Evolutionary conservation across 2,888 invertebrate species (phyloP), one percentile per base, ranked within the genome.

Genomic region (Myathropa florea): DNA sequence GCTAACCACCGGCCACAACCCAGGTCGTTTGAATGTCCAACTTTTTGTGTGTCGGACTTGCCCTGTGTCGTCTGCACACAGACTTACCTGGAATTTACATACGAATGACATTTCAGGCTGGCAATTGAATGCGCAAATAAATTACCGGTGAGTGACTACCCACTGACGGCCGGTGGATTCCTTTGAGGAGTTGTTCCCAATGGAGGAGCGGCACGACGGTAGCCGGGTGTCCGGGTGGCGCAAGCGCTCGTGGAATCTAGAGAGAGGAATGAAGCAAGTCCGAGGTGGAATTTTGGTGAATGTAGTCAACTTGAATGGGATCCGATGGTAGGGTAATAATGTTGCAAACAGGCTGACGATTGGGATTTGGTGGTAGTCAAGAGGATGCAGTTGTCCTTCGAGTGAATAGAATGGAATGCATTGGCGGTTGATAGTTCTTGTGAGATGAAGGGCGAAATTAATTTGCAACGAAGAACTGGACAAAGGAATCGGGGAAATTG

Each of bases 51-150:
- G 53, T n/a, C 23, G 36, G 26, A 57, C 12, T 39, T 64, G 57
- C 28, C 24, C 60, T 59, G 12, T 60, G 61, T 46, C 46, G 46
- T 46, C 46, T 26, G 57, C 57, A 26, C 60, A 24, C 65, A 68
- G 63, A 64, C 53, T 81, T 70, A 68, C 60, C 21, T 75, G 75
- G 81, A 76, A 76, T 82, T 82, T 76, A 76, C 82, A 82, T 82
- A 75, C 78, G 71, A 83, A 79, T 83, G 72, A 72, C 72, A 83
- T 83, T 73, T 81, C 78, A 68, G 30, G 67, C 57, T 90, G 90
- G 90, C 91, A 91, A 91, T 92, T 91, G 91, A 92, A 92, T 91
- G 91, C 89, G 90, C 90, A 90, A 90, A 91, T 92, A 91, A 92
- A 91, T 92, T 91, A 90, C 89, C 83, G 61, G 76, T 88, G 88